These are phyloP conservation scores for Hiodon tergisus DNA, from an alignment of 2,113 vertebrate species.

Conservation along the genomic window DNA sequence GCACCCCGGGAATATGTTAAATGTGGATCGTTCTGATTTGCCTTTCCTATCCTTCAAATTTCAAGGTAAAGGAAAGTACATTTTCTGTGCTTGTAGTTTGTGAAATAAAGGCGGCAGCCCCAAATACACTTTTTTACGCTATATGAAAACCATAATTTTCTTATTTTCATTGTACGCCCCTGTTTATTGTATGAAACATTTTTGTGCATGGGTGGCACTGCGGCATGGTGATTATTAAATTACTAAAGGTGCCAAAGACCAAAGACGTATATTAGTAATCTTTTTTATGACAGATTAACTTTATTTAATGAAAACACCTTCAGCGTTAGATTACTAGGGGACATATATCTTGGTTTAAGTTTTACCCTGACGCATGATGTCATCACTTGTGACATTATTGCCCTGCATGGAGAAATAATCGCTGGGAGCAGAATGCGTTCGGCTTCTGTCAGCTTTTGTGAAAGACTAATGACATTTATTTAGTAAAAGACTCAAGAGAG, in stretches of 20 bases:
- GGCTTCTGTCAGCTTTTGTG: slow-evolving; percentile 62
- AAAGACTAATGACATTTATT: slow-evolving; percentile 58
- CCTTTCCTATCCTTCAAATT: too few relatives aligned
- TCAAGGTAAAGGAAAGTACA: too few relatives aligned
- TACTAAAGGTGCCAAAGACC: slow-evolving; percentile 49
- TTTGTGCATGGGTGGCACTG: slow-evolving; percentile 45
- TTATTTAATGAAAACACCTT: slow-evolving; percentile 74
- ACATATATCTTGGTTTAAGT: slow-evolving; percentile 69
- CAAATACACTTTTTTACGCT: neutral
- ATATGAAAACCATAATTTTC: neutral
- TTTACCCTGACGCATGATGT: slow-evolving; percentile 75
- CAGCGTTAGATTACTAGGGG: slow-evolving; percentile 65
- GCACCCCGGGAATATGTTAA: too few relatives aligned
- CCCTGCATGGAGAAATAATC: slow-evolving; percentile 66
- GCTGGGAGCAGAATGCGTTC: slow-evolving; percentile 58
- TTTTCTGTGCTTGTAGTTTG: too few relatives aligned
- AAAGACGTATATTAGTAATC: slow-evolving; percentile 67
- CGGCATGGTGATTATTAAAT: slow-evolving; percentile 54
- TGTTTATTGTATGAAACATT: slow-evolving; percentile 15
- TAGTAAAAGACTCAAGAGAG: slow-evolving; percentile 32
- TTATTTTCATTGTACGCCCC: neutral
- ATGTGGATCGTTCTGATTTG: too few relatives aligned
- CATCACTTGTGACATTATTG: slow-evolving; percentile 69
- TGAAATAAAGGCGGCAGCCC: too few relatives aligned
- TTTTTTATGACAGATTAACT: slow-evolving; percentile 73